Evolutionary conservation across 2,797 vertebrate genomes (phyloP).

Genomic region (Neomorphus geoffroyi): DNA sequence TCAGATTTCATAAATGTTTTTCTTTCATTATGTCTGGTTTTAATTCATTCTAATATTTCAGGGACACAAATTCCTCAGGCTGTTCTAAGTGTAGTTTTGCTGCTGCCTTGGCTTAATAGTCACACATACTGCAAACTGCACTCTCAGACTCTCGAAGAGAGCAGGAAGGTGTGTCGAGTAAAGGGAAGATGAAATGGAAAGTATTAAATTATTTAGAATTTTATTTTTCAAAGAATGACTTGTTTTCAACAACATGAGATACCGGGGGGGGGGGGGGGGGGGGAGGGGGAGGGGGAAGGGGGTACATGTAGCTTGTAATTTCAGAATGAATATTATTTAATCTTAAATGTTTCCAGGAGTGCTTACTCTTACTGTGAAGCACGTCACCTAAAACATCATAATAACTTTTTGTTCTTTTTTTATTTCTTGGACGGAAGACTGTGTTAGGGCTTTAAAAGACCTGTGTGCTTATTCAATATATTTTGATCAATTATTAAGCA

Average conservation of each 20-base stretch:
- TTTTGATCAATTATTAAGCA: not conserved
- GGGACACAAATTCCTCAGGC: not conserved
- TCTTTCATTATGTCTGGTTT: not conserved
- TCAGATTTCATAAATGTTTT: not conserved
- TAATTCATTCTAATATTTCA: not conserved
- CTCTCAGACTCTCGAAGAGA: not conserved
- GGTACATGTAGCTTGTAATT: not conserved
- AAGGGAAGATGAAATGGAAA: not conserved
- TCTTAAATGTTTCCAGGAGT: not conserved
- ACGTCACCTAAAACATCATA: not conserved
- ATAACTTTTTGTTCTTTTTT: not conserved
- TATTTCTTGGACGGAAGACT: not conserved
- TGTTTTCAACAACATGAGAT: not conserved
- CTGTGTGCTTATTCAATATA: not conserved
- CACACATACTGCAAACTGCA: not conserved
- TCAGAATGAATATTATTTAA: not conserved
- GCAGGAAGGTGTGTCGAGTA: not conserved
- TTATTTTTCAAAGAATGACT: not conserved
- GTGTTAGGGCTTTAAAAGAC: not conserved
- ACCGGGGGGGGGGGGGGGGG: too few species aligned
- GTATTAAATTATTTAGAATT: not conserved
- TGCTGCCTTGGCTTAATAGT: not conserved
- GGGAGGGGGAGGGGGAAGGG: too few species aligned
- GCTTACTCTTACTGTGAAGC: not conserved
- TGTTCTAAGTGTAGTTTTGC: not conserved